Base-by-base conservation (phyloP, 1,140 invertebrate genomes). In the Mesaphorura yosii region DNA sequence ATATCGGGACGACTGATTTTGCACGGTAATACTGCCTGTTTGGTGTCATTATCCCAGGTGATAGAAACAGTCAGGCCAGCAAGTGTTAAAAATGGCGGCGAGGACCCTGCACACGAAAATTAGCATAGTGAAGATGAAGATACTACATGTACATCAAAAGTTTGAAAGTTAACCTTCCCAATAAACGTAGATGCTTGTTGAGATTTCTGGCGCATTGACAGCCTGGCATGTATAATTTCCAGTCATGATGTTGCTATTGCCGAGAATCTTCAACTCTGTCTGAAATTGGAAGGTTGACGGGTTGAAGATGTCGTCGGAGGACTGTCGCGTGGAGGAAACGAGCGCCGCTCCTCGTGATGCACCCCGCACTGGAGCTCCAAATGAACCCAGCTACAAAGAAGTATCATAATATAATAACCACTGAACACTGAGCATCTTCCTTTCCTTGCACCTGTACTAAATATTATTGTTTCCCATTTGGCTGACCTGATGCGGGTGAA, bases 191-290 rank as follows among this genome's bases (percentile, higher is more conserved):
- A 58, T 14, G 20, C 48, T 58, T 10, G 20, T 10, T 4, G 57
- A 54, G 10, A 47, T 7, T 12, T n/a, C 2, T 22, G 19, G 1
- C 0, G 48, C 7, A 4, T 28, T 39, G 1, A 51, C 31, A 23
- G 39, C 51, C 27, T 55, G 57, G 15, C 57, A 58, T 1, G 52
- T 54, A 39, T 58, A 58, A 22, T 58, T 58, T 15, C 57, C 51
- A 6, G 41, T 57, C 1, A 52, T 14, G n/a, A 31, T 48, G 19
- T 39, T 52, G n/a, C 25, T 31, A 12, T n/a, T 2, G 14, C 40
- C 7, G 23, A 53, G 47, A 22, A 38, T 28, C 12, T 5, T 10
- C n/a, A 48, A 7, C 5, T 48, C 46, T 15, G 25, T 26, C n/a
- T 34, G 5, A 31, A 34, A 48, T 12, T 5, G 28, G 23, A 48